A percentile compares a stretch with the other conserved stretches of the same genome.
These are phyloP conservation scores for Protosalanx chinensis DNA, from an alignment of 2,797 vertebrate species.

Conservation along the genomic window DNA sequence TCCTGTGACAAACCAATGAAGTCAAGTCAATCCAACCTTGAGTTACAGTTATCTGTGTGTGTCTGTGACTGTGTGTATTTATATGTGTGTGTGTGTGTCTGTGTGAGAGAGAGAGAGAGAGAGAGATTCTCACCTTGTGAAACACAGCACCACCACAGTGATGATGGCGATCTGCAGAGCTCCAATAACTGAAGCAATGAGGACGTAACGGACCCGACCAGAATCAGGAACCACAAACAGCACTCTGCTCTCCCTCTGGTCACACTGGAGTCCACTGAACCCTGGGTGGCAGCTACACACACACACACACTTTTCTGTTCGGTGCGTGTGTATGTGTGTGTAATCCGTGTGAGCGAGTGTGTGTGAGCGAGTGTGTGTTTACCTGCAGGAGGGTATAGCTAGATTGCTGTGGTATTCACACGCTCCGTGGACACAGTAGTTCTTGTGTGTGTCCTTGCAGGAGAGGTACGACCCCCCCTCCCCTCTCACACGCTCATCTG, in stretches of 20 bases:
- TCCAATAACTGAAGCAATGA: conserved; percentile 84
- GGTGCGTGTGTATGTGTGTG: conserved; percentile 9
- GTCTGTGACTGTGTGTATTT: neutral
- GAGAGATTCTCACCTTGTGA: conserved; percentile 76
- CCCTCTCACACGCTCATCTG: conserved; percentile 26
- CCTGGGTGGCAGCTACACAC: conserved; percentile 78
- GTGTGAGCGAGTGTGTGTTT: conserved; percentile 31
- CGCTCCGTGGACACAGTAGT: conserved; percentile 82
- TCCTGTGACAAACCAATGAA: conserved; percentile 7
- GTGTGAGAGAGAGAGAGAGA: conserved; percentile 8
- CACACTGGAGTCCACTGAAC: conserved; percentile 84
- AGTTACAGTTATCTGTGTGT: neutral
- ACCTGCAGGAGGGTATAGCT: conserved; percentile 83
- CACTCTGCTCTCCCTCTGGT: conserved; percentile 85
- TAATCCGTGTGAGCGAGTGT: neutral
- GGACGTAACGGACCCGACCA: conserved; percentile 80
- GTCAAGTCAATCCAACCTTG: neutral
- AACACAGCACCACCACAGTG: conserved; percentile 82
- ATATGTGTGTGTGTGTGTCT: neutral
- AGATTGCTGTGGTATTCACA: conserved; percentile 78
- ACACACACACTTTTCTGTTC: conserved; percentile 15
- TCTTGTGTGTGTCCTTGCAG: conserved; percentile 79
- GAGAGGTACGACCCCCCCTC: conserved; percentile 77
- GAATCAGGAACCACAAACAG: conserved; percentile 83
- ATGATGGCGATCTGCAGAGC: conserved; percentile 85